Percentiles rank a stretch among this genome's conserved stretches.
Evolutionary conservation across 2,888 invertebrate genomes (phyloP).

Genomic region (Apocheima hispidaria): DNA sequence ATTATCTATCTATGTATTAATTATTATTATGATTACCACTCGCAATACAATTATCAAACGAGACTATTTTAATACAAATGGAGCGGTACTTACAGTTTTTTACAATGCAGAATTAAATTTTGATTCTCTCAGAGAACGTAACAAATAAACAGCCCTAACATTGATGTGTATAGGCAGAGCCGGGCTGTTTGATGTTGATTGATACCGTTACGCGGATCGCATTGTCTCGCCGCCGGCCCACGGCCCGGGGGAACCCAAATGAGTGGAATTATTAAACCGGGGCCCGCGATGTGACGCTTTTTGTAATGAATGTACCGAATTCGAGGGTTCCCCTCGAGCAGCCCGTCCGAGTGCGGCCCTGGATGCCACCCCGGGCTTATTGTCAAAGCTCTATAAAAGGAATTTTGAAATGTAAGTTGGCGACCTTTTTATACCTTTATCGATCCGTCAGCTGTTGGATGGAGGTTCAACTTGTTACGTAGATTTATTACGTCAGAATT

Average conservation of each 20-base stretch:
- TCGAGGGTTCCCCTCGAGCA: slow-evolving; percentile 52
- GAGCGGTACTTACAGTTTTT: slow-evolving; percentile 31
- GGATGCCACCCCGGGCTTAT: slow-evolving; percentile 58
- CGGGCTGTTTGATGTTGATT: slow-evolving; percentile 85
- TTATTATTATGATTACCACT: too few species aligned
- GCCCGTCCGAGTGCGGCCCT: slow-evolving; percentile 50
- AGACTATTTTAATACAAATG: slow-evolving; percentile 24
- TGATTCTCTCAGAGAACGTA: slow-evolving; percentile 40
- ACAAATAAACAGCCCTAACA: slow-evolving; percentile 66
- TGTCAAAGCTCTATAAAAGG: slow-evolving; percentile 61
- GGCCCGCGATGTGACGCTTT: slow-evolving; percentile 81
- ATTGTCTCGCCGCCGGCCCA: slow-evolving; percentile 71
- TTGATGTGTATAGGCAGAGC: slow-evolving; percentile 54
- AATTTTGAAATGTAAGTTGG: slow-evolving; percentile 53
- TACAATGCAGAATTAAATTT: slow-evolving; percentile 23
- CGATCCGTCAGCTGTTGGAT: slow-evolving; percentile 54
- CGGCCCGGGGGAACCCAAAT: slow-evolving; percentile 77
- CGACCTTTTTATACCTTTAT: slow-evolving; percentile 50
- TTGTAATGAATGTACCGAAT: slow-evolving; percentile 78
- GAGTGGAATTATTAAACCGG: slow-evolving; percentile 84
- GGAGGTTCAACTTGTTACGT: slow-evolving; percentile 32
- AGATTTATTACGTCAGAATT: slow-evolving; percentile 24
- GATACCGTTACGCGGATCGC: slow-evolving; percentile 82
- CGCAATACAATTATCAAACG: slow-evolving; percentile 4
- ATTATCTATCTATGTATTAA: too few species aligned